Percentiles rank a stretch among this genome's conserved stretches.
phyloP scores from a whole-genome alignment of 1,140 invertebrate species.

The Calephelis virginiensis region DNA sequence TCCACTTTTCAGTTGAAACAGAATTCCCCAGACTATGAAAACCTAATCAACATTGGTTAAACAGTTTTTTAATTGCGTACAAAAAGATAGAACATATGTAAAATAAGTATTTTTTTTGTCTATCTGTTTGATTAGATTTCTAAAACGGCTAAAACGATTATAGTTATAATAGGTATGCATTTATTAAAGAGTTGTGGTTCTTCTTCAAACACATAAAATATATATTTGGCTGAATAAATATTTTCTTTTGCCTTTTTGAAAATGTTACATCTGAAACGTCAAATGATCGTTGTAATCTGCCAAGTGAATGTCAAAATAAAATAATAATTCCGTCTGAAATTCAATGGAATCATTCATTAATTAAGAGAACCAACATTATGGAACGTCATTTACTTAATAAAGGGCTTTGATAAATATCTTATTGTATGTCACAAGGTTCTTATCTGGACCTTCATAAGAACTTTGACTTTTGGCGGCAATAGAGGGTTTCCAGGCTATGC shows the following conservation, averaged over 20 bases:
- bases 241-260: no score
- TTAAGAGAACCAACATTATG: conserved; percentile 4
- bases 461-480: not conserved
- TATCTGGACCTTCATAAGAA: not conserved
- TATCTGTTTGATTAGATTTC: no score
- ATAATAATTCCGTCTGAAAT: conserved; percentile 3
- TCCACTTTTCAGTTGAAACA: no score
- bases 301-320: conserved; percentile 1
- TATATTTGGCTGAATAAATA: not conserved
- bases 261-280: not conserved
- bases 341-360: conserved; percentile 17
- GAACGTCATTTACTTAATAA: conserved; percentile 1
- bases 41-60: no score
- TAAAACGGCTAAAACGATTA: not conserved
- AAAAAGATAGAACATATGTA: no score
- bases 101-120: no score
- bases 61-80: no score
- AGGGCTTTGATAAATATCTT: conserved; percentile 15
- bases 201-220: no score
- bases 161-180: not conserved
- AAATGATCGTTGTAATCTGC: not conserved
- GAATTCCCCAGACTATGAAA: no score
- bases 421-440: not conserved
- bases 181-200: no score
- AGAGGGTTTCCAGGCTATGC: no score